phyloP scores from a whole-genome alignment of 2,888 invertebrate species.

The Xestia sexstrigata region DNA sequence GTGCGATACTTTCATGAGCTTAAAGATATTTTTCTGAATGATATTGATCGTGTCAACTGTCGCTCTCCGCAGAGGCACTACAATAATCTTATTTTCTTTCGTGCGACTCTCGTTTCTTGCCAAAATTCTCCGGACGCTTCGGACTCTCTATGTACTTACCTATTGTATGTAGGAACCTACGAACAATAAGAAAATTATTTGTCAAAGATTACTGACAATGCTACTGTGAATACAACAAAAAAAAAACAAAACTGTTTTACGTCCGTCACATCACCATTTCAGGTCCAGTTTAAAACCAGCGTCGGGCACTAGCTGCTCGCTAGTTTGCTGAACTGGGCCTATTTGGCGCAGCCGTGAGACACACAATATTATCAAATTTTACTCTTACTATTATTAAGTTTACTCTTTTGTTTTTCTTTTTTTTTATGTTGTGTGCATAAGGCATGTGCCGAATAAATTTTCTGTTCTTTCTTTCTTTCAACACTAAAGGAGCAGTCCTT shows the following conservation, averaged over 20 bases:
- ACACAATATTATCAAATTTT: too few species aligned
- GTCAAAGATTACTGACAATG: not conserved
- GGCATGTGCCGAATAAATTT: too few species aligned
- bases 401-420: too few species aligned
- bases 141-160: not conserved
- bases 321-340: too few species aligned
- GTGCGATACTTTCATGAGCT: not conserved
- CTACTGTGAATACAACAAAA: not conserved
- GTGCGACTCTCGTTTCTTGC: conserved; percentile 1
- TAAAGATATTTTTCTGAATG: not conserved
- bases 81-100: not conserved
- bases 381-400: too few species aligned
- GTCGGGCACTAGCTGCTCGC: too few species aligned
- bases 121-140: conserved; percentile 1
- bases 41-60: conserved; percentile 1
- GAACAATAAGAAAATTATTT: not conserved
- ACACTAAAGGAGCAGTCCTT: not conserved
- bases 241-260: too few species aligned
- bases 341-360: too few species aligned
- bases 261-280: too few species aligned
- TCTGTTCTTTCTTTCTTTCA: too few species aligned
- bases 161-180: not conserved
- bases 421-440: too few species aligned
- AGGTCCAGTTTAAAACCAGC: too few species aligned
- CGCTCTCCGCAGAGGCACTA: not conserved